Evolutionary conservation across 2,113 vertebrate genomes (phyloP).

Genomic region (Peromyscus maniculatus): DNA sequence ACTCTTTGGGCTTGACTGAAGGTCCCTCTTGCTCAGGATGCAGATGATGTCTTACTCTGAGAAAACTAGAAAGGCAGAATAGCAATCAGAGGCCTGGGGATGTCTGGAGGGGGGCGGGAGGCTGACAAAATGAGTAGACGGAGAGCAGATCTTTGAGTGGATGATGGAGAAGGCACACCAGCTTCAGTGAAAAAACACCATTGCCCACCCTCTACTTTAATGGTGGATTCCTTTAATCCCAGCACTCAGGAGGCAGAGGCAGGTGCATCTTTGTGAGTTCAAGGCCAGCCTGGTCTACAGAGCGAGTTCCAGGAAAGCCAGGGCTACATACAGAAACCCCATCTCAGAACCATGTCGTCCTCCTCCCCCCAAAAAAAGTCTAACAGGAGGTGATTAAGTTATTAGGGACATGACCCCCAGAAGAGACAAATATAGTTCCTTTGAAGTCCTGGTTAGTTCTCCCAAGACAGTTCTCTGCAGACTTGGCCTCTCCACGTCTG

Average conservation of each 20-base stretch:
- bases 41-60: background rate
- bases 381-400: background rate
- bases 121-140: background rate
- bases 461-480: background rate
- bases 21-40: background rate
- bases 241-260: too few species aligned
- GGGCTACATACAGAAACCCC: background rate
- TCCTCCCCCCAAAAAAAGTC: background rate
- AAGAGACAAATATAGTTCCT: background rate
- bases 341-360: background rate
- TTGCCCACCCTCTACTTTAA: too few species aligned
- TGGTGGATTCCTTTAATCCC: background rate
- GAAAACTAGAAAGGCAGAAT: background rate
- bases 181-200: background rate
- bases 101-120: background rate
- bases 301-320: background rate
- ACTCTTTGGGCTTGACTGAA: background rate
- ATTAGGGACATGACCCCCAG: too few species aligned
- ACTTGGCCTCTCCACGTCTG: background rate
- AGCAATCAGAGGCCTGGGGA: background rate
- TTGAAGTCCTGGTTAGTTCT: background rate
- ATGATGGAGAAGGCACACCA: background rate
- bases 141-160: background rate
- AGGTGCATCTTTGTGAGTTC: too few species aligned
- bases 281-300: background rate